phyloP scores from a whole-genome alignment of 2,888 invertebrate species.

The Ephialtes manifestator region DNA sequence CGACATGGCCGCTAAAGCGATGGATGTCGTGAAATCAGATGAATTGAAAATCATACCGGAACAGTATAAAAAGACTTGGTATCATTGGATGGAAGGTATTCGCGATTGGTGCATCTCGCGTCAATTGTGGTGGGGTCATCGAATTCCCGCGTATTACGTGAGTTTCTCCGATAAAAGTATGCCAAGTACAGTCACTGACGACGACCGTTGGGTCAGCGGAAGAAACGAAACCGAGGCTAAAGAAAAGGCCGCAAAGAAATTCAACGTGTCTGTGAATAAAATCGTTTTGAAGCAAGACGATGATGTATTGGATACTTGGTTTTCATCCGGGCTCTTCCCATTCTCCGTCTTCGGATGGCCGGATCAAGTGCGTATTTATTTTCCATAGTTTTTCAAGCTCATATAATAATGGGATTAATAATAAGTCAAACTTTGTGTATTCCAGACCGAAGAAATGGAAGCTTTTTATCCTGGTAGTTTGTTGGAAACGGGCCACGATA shows the following conservation, averaged over 20 bases:
- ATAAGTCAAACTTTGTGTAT: constrained; percentile 49
- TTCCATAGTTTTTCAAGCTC: constrained; percentile 15
- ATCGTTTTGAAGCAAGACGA: constrained; percentile 92
- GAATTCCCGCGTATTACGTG: constrained; percentile 97
- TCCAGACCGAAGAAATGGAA: constrained; percentile 89
- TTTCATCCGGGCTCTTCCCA: constrained; percentile 98
- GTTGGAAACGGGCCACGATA: constrained; percentile 98
- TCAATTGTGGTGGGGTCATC: constrained; percentile 99
- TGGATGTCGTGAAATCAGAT: constrained; percentile 92
- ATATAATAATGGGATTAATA: not conserved
- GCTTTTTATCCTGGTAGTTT: constrained; percentile 97
- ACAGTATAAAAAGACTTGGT: constrained; percentile 97
- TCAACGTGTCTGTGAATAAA: constrained; percentile 87
- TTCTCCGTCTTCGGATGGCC: constrained; percentile 99
- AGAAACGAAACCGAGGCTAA: constrained; percentile 91
- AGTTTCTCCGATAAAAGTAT: constrained; percentile 86
- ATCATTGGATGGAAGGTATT: constrained; percentile 98
- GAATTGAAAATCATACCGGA: constrained; percentile 96
- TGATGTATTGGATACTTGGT: constrained; percentile 99
- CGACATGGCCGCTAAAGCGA: constrained; percentile 95
- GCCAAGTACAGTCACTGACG: constrained; percentile 79
- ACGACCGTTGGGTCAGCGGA: constrained; percentile 88
- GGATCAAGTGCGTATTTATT: constrained; percentile 88
- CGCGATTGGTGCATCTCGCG: constrained; percentile 99
- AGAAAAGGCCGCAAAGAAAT: constrained; percentile 92